Percentiles rank a stretch among this genome's conserved stretches.
These are phyloP conservation scores for Oncopeltus fasciatus DNA, from an alignment of 1,140 invertebrate genomes.

Conservation along the genomic window DNA sequence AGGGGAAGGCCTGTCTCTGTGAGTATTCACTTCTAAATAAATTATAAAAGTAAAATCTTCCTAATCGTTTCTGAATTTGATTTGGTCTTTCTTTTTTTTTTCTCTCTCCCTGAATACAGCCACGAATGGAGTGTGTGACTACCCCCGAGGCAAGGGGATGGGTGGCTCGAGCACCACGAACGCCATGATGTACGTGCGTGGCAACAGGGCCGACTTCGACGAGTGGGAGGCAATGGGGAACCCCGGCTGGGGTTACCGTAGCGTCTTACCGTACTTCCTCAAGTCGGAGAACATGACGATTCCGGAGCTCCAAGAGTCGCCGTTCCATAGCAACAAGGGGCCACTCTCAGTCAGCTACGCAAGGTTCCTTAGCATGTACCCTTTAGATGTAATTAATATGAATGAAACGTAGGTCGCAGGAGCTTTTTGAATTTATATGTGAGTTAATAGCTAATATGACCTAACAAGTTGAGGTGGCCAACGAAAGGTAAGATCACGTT, in stretches of 20 bases:
- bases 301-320: background rate
- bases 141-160: slow-evolving; percentile 36
- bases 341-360: background rate
- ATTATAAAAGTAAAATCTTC: too few relatives aligned
- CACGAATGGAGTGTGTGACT: slow-evolving; percentile 39
- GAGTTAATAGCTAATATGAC: too few relatives aligned
- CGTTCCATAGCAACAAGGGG: background rate
- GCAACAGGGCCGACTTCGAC: slow-evolving; percentile 41
- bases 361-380: too few relatives aligned
- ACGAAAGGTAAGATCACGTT: too few relatives aligned
- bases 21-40: too few relatives aligned
- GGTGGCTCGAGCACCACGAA: slow-evolving; percentile 51
- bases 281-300: slow-evolving; percentile 27
- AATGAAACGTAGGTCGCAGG: too few relatives aligned
- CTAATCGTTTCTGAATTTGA: too few relatives aligned
- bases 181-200: slow-evolving; percentile 46
- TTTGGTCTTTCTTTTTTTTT: too few relatives aligned
- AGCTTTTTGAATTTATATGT: too few relatives aligned
- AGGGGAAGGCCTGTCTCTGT: slow-evolving; percentile 61
- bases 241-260: slow-evolving; percentile 38
- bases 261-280: slow-evolving; percentile 33
- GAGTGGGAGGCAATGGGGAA: slow-evolving; percentile 35
- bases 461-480: too few relatives aligned
- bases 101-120: slow-evolving; percentile 19
- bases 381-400: too few relatives aligned